These are phyloP conservation scores for Cotesia glomerata DNA, from an alignment of 1,140 invertebrate genomes.

Conservation along the genomic window DNA sequence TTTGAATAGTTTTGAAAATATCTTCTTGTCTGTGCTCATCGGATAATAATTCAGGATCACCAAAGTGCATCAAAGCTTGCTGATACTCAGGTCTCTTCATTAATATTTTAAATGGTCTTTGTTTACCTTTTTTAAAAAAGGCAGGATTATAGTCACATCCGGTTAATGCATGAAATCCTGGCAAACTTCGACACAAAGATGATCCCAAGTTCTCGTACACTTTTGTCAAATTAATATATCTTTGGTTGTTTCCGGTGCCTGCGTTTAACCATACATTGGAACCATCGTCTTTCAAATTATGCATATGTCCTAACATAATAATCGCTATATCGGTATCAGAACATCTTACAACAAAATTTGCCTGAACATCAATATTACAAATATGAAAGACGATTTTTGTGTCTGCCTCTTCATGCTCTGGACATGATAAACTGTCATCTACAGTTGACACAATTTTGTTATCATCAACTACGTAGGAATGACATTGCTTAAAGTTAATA, in stretches of 20 bases:
- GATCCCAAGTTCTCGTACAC: conserved; percentile 42
- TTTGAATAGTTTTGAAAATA: conserved; percentile 4
- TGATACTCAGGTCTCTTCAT: conserved; percentile 31
- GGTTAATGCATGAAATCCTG: conserved; percentile 53
- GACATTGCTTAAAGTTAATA: no score
- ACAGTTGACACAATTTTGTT: conserved; percentile 31
- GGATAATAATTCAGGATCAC: background rate
- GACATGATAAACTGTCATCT: conserved; percentile 10
- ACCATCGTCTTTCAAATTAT: background rate
- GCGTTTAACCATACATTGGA: conserved; percentile 36
- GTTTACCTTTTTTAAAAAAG: conserved; percentile 45
- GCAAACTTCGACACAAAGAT: conserved; percentile 40
- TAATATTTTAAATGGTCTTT: conserved; percentile 39
- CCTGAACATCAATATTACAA: conserved; percentile 32
- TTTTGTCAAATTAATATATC: conserved; percentile 40
- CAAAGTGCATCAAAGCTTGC: conserved; percentile 26
- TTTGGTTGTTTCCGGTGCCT: conserved; percentile 39
- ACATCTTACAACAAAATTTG: conserved; percentile 32
- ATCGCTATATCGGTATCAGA: conserved; percentile 39
- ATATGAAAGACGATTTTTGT: conserved; percentile 44
- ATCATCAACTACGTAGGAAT: background rate
- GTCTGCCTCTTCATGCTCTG: conserved; percentile 45
- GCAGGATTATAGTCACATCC: conserved; percentile 57
- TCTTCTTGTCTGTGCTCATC: background rate
- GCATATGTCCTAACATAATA: conserved; percentile 36